Evolutionary conservation across 2,797 vertebrate species (phyloP).

Genomic region (Darevskia nairensis): DNA sequence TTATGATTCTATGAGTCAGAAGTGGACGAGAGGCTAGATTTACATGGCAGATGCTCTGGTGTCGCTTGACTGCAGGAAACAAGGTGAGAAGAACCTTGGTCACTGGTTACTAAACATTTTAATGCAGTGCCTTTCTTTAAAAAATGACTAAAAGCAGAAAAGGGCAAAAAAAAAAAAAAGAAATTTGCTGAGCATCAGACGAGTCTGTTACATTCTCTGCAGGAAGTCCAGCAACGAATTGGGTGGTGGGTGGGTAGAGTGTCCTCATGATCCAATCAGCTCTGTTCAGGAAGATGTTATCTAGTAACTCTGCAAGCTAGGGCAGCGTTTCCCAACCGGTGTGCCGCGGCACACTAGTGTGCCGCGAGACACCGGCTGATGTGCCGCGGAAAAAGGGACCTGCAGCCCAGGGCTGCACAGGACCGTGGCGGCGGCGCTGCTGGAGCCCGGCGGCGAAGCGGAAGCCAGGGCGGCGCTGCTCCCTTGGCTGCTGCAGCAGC

Average conservation of each 20-base stretch:
- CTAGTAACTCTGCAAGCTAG: background rate
- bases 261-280: background rate
- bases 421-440: too few relatives aligned
- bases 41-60: background rate
- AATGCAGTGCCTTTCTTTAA: background rate
- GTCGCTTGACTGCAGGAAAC: background rate
- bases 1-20: too few relatives aligned
- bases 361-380: too few relatives aligned
- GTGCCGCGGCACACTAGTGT: too few relatives aligned
- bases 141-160: background rate
- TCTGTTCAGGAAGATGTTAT: background rate
- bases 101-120: background rate
- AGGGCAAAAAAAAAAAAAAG: background rate
- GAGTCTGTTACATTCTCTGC: background rate
- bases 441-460: too few relatives aligned
- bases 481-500: too few relatives aligned
- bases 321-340: too few relatives aligned
- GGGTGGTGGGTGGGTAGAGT: accelerated
- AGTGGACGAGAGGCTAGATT: background rate
- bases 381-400: too few relatives aligned
- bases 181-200: background rate
- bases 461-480: too few relatives aligned
- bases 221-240: too few relatives aligned
- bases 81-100: background rate
- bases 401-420: too few relatives aligned